phyloP scores from a whole-genome alignment of 1,140 invertebrate genomes.

The Subanguina moxae region DNA sequence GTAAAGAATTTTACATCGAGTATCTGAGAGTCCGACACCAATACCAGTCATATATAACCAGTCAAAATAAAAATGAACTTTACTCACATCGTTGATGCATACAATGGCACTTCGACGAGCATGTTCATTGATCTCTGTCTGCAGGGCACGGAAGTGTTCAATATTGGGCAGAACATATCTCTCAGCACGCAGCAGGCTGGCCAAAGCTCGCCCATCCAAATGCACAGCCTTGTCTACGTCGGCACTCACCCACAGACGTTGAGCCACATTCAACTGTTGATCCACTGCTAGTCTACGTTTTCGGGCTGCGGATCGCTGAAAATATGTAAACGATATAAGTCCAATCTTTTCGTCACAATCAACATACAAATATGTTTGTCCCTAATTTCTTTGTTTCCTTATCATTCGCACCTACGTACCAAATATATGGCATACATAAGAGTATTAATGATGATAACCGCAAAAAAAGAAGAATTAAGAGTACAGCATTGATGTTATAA shows the following conservation, averaged over 20 bases:
- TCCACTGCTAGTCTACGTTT: conserved; percentile 1
- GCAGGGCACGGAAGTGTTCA: neutral
- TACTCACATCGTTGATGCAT: conserved; percentile 6
- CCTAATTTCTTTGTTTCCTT: too few relatives aligned
- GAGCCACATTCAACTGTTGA: conserved; percentile 10
- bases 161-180: neutral
- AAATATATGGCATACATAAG: too few relatives aligned
- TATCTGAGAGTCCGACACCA: too few relatives aligned
- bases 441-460: too few relatives aligned
- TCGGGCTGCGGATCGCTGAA: neutral
- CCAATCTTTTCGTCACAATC: too few relatives aligned
- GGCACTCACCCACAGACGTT: conserved; percentile 23
- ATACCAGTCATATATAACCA: too few relatives aligned
- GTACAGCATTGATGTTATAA: too few relatives aligned
- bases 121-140: conserved; percentile 4
- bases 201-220: conserved; percentile 23
- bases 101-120: conserved; percentile 3
- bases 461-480: too few relatives aligned
- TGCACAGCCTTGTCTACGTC: conserved; percentile 32
- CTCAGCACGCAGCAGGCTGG: conserved; percentile 17
- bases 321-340: too few relatives aligned
- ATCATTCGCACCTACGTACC: too few relatives aligned
- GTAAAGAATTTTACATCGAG: too few relatives aligned
- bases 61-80: neutral
- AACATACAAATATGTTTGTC: too few relatives aligned